These are phyloP conservation scores for Lathamus discolor DNA, from an alignment of 2,113 vertebrate genomes.

Conservation along the genomic window DNA sequence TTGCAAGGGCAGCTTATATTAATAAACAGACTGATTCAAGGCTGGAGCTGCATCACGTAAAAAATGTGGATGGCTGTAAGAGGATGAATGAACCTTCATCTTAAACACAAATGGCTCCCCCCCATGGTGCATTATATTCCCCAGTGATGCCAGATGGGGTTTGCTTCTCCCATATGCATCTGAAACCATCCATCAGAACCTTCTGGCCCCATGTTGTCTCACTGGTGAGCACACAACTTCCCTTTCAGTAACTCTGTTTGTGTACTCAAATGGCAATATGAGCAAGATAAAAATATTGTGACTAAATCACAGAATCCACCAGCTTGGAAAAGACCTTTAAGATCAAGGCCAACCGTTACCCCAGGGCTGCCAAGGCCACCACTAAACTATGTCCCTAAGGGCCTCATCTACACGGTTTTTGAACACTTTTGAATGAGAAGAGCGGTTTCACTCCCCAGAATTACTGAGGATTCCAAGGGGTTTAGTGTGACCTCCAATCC, in stretches of 20 bases:
- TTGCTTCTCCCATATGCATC: neutral
- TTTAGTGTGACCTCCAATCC: neutral
- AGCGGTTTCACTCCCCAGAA: neutral
- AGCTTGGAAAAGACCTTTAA: neutral
- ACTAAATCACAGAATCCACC: neutral
- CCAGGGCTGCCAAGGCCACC: neutral
- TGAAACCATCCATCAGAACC: neutral
- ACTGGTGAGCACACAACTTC: neutral
- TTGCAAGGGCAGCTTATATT: neutral
- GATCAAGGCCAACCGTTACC: neutral
- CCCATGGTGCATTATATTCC: neutral
- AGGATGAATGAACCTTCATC: neutral
- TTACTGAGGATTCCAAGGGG: neutral
- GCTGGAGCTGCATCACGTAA: neutral
- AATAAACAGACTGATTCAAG: neutral
- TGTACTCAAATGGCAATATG: no score
- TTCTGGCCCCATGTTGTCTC: no score
- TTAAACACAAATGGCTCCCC: neutral
- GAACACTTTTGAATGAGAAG: neutral
- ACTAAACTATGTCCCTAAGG: neutral
- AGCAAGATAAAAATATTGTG: neutral
- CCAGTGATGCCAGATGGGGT: fast-evolving
- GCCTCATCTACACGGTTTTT: neutral
- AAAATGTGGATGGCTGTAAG: neutral
- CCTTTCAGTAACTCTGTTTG: neutral